Conservation (phyloP, 2,113 vertebrate genomes). For the Nymphicus hollandicus region DNA sequence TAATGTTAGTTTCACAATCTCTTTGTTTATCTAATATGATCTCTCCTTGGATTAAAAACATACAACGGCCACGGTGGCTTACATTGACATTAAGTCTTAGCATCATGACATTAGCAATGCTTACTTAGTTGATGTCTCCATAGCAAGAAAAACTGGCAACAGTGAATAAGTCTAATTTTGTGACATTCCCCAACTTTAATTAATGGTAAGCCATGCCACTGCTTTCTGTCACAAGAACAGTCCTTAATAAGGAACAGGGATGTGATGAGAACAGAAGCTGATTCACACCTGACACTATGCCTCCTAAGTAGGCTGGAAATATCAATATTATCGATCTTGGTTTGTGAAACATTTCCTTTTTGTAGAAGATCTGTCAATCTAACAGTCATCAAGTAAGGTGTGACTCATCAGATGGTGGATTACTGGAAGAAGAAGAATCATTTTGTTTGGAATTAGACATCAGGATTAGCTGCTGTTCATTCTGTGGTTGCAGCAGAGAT, state of each 20-base stretch:
- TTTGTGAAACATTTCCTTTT: background rate
- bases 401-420: background rate
- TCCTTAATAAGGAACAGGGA: background rate
- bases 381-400: background rate
- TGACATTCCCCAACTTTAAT: background rate
- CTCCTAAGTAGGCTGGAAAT: background rate
- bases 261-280: background rate
- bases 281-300: background rate
- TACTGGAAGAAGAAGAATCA: background rate
- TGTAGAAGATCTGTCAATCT: background rate
- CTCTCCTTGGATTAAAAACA: background rate
- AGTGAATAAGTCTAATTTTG: background rate
- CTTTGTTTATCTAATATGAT: background rate
- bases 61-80: background rate
- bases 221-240: background rate
- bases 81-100: background rate
- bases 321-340: slow-evolving; percentile 21
- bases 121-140: background rate
- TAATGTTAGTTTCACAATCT: background rate
- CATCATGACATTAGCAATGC: background rate
- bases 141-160: background rate
- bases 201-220: background rate
- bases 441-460: background rate
- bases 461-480: background rate
- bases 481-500: background rate